Evolutionary conservation across 2,797 vertebrate genomes (phyloP).

Genomic region (Cossypha dichroa): DNA sequence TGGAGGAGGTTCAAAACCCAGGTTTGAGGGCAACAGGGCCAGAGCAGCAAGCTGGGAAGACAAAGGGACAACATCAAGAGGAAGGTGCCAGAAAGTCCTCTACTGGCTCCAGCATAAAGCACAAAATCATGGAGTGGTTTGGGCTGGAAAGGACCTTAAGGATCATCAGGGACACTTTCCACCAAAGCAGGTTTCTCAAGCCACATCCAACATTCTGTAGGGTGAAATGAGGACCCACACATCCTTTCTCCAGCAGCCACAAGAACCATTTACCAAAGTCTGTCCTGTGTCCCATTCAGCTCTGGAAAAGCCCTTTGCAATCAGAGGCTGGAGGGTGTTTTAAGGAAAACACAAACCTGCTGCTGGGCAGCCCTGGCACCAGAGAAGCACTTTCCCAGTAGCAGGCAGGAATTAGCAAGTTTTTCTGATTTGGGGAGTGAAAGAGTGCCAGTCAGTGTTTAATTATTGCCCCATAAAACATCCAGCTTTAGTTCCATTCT

Average conservation of each 20-base stretch:
- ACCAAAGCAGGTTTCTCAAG: background rate
- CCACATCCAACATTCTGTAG: accelerated
- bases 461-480: slow-evolving; percentile 5
- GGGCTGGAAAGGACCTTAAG: background rate
- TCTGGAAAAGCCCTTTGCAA: background rate
- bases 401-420: background rate
- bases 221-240: background rate
- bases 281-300: accelerated
- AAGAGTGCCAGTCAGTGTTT: background rate
- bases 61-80: accelerated
- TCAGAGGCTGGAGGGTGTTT: background rate
- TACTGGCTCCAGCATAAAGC: background rate
- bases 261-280: background rate
- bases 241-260: background rate
- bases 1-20: background rate
- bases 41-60: background rate
- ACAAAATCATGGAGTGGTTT: background rate
- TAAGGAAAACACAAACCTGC: background rate
- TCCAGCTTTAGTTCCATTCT: background rate
- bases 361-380: background rate
- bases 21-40: background rate
- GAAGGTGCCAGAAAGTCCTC: accelerated
- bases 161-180: background rate
- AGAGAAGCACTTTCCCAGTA: background rate
- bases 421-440: background rate